Conservation (phyloP, 35 echinoderm and acorn worm genomes). For the Holothuria glaberrima region DNA sequence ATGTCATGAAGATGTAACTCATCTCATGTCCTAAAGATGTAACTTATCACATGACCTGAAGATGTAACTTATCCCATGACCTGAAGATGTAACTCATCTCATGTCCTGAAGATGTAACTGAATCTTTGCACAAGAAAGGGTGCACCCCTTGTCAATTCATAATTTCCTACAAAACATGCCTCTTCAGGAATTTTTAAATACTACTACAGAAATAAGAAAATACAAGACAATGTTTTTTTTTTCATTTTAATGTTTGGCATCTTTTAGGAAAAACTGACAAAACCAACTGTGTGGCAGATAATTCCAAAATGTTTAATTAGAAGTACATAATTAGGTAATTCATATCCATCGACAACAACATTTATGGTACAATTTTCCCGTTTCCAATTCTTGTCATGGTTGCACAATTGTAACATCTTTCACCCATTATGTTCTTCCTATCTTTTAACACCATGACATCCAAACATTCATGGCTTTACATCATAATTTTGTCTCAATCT, state of each 20-base stretch:
- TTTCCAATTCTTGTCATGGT: neutral
- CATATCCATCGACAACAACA: constrained; percentile 44
- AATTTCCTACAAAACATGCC: too few relatives aligned
- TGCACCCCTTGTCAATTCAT: too few relatives aligned
- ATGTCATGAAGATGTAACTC: too few relatives aligned
- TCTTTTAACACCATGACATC: neutral
- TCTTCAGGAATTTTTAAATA: too few relatives aligned
- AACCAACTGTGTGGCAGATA: constrained; percentile 23
- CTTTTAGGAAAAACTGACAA: constrained; percentile 31
- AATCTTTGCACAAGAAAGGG: too few relatives aligned
- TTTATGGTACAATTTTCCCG: neutral
- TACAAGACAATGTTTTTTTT: neutral
- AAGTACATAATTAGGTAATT: neutral
- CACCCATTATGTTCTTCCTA: neutral
- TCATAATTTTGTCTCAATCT: neutral
- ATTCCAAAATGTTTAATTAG: neutral
- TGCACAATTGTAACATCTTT: neutral
- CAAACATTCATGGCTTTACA: neutral
- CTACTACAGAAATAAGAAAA: neutral
- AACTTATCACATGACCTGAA: too few relatives aligned
- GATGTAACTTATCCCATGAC: too few relatives aligned
- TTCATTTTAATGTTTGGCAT: constrained; percentile 45
- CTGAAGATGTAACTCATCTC: too few relatives aligned
- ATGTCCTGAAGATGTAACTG: too few relatives aligned
- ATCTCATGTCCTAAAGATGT: too few relatives aligned